These are phyloP conservation scores for Coenobita brevimanus DNA, from an alignment of 1,140 invertebrate genomes.

Conservation along the genomic window DNA sequence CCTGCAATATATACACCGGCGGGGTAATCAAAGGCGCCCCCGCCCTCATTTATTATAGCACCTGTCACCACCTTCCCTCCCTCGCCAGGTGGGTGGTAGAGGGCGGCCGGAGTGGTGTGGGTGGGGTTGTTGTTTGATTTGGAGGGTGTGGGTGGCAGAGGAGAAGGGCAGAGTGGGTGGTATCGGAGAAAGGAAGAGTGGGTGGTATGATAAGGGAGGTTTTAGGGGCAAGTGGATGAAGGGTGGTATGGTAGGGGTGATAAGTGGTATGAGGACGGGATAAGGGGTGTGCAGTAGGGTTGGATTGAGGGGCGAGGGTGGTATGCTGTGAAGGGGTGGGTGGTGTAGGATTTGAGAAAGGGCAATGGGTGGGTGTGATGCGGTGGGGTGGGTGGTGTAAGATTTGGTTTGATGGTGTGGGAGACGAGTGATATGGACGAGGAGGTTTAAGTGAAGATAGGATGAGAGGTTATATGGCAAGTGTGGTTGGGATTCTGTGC, in stretches of 20 bases:
- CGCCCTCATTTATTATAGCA: slow-evolving; percentile 37
- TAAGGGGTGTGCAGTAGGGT: not conserved
- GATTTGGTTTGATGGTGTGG: not conserved
- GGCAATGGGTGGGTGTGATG: not conserved
- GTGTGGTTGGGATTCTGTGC: too few relatives aligned
- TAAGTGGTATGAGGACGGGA: too few relatives aligned
- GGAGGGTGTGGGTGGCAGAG: not conserved
- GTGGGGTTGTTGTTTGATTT: too few relatives aligned
- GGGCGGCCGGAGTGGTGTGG: not conserved
- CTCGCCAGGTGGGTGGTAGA: not conserved
- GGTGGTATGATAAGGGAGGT: too few relatives aligned
- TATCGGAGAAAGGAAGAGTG: too few relatives aligned
- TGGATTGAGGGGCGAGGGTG: not conserved
- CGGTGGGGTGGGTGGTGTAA: not conserved
- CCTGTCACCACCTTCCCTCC: slow-evolving; percentile 46
- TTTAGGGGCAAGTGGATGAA: too few relatives aligned
- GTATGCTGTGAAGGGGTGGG: not conserved
- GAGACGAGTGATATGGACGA: not conserved
- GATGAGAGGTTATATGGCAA: too few relatives aligned
- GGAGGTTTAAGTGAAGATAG: not conserved
- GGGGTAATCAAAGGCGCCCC: slow-evolving; percentile 40
- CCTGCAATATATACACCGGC: slow-evolving; percentile 39
- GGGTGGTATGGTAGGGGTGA: too few relatives aligned
- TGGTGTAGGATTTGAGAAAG: not conserved
- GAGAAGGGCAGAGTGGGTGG: not conserved